Conservation (phyloP, 2,888 invertebrate genomes). For the Lithophane semibrunnea region DNA sequence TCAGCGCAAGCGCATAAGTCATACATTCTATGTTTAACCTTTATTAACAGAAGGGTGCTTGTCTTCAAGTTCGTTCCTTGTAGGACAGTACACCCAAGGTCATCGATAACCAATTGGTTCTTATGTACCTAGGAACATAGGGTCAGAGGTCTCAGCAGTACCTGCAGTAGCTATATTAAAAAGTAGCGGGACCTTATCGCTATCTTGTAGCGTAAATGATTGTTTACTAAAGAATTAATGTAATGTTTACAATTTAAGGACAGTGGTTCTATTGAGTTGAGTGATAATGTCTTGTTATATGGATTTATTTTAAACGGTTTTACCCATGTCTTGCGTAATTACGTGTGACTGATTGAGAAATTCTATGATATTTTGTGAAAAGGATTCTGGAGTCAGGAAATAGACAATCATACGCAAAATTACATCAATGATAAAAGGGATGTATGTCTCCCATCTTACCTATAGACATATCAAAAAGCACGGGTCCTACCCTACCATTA, state of each 20-base stretch:
- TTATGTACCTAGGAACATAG: neutral
- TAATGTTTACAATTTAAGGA: constrained; percentile 11
- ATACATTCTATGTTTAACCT: constrained; percentile 55
- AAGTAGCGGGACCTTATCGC: constrained; percentile 9
- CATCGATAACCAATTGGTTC: constrained; percentile 24
- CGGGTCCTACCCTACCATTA: neutral
- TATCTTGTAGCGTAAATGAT: neutral
- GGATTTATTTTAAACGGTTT: neutral
- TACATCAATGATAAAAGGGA: neutral
- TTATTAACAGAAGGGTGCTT: constrained; percentile 36
- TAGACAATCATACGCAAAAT: too few relatives aligned
- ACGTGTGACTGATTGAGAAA: neutral
- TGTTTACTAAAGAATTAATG: constrained; percentile 34
- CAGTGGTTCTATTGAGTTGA: constrained; percentile 7
- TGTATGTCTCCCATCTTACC: neutral
- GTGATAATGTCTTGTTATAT: neutral
- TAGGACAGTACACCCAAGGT: constrained; percentile 35
- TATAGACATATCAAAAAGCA: too few relatives aligned
- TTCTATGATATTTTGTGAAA: neutral
- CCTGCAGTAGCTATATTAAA: constrained; percentile 2
- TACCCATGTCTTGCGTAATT: neutral
- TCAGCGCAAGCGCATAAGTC: constrained; percentile 36
- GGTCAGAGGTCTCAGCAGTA: constrained; percentile 7
- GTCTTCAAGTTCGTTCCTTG: constrained; percentile 48
- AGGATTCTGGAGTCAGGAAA: neutral